These are phyloP conservation scores for Noctuana brunneofusca DNA, from an alignment of 2,888 invertebrate genomes.

Conservation along the genomic window DNA sequence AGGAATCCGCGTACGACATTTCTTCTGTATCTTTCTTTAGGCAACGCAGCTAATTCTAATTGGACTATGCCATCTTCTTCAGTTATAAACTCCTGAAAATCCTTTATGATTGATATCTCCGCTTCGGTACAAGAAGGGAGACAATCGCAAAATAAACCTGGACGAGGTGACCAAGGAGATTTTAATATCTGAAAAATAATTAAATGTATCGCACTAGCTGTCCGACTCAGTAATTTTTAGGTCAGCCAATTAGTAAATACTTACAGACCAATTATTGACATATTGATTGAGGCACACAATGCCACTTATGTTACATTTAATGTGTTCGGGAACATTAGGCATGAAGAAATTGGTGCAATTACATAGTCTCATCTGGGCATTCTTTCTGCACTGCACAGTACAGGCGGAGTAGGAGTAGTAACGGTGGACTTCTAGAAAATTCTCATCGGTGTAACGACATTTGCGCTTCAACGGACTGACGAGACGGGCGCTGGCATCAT, in stretches of 20 bases:
- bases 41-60: slow-evolving; percentile 85
- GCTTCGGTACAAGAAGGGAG: slow-evolving; percentile 89
- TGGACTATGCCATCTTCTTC: slow-evolving; percentile 61
- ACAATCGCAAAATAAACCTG: slow-evolving; percentile 87
- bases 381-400: slow-evolving; percentile 87
- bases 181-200: slow-evolving; percentile 58
- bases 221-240: neutral
- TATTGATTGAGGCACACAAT: slow-evolving; percentile 86
- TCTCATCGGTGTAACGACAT: slow-evolving; percentile 89
- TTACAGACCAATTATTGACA: slow-evolving; percentile 84
- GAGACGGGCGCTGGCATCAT: slow-evolving; percentile 85
- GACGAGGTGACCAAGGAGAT: slow-evolving; percentile 76
- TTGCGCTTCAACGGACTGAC: slow-evolving; percentile 86
- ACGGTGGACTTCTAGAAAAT: slow-evolving; percentile 79
- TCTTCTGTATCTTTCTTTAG: slow-evolving; percentile 87
- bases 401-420: slow-evolving; percentile 89
- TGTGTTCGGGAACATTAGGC: slow-evolving; percentile 82
- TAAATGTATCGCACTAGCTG: neutral
- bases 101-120: slow-evolving; percentile 85
- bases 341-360: slow-evolving; percentile 88
- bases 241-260: slow-evolving; percentile 38
- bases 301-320: slow-evolving; percentile 86
- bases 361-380: slow-evolving; percentile 85
- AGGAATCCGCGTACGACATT: slow-evolving; percentile 88
- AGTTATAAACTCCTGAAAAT: slow-evolving; percentile 70